These are phyloP conservation scores for Illadopsis cleaveri DNA, from an alignment of 2,113 vertebrate genomes.

Conservation along the genomic window DNA sequence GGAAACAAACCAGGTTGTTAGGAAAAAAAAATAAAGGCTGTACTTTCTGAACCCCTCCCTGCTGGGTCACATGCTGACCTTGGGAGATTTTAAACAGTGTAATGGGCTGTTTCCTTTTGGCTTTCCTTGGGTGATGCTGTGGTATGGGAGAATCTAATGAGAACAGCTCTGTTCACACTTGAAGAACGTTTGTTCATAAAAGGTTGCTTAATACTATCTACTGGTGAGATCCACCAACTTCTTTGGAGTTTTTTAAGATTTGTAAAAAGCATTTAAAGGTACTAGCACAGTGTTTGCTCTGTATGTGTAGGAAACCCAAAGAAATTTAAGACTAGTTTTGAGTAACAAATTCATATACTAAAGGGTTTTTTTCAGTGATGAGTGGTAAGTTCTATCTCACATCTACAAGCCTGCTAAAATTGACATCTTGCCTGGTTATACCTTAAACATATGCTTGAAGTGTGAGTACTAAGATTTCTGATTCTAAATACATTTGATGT, in stretches of 20 bases:
- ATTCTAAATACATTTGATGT: background rate
- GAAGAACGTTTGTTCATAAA: background rate
- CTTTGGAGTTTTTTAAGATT: background rate
- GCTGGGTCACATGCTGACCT: slow-evolving; percentile 74
- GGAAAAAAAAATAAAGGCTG: slow-evolving; percentile 74
- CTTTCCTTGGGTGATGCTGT: slow-evolving; percentile 58
- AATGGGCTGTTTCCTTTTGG: slow-evolving; percentile 53
- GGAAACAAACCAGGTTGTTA: slow-evolving; percentile 78
- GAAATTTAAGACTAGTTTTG: background rate
- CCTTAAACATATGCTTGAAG: background rate
- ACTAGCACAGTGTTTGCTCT: background rate
- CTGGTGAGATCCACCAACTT: background rate
- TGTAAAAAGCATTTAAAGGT: background rate
- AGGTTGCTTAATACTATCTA: background rate
- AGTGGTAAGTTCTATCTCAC: background rate
- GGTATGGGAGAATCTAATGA: slow-evolving; percentile 12
- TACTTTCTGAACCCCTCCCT: slow-evolving; percentile 72
- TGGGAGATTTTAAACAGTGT: slow-evolving; percentile 66
- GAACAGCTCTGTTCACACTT: background rate
- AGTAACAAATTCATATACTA: background rate
- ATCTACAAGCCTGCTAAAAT: background rate
- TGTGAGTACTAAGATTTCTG: background rate
- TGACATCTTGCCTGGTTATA: background rate
- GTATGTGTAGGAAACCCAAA: background rate
- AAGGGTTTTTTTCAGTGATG: background rate